A percentile compares a stretch with the other conserved stretches of the same genome.
phyloP scores from a whole-genome alignment of 2,888 invertebrate genomes.

The Macrophya annulata region DNA sequence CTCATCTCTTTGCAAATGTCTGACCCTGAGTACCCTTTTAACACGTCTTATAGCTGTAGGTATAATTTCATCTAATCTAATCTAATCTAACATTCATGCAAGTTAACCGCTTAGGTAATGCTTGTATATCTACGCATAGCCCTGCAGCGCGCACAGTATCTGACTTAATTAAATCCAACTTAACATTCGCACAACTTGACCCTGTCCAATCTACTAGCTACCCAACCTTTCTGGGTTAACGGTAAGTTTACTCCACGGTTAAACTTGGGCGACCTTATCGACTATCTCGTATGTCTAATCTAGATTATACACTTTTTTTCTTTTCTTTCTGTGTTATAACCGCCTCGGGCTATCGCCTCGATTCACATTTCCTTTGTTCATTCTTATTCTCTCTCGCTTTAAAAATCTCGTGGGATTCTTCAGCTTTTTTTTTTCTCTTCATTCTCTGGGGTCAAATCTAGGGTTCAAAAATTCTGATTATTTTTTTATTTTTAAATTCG shows the following conservation, averaged over 20 bases:
- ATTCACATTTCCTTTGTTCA: not conserved
- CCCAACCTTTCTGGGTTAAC: not conserved
- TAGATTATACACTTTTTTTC: constrained; percentile 10
- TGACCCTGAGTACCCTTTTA: not conserved
- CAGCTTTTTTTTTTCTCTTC: not conserved
- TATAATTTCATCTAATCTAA: constrained; percentile 46
- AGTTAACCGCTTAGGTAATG: constrained; percentile 11
- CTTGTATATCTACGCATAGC: not conserved
- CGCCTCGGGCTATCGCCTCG: not conserved
- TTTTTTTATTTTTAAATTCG: too few species aligned
- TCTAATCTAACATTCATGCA: constrained; percentile 42
- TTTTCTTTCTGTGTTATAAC: not conserved
- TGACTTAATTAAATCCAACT: constrained; percentile 43
- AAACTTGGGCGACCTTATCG: constrained; percentile 17
- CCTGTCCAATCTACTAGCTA: constrained; percentile 17
- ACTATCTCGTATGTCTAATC: constrained; percentile 14
- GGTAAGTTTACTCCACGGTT: constrained; percentile 13
- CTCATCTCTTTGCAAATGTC: not conserved
- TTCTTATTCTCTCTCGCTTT: not conserved
- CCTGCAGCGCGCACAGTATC: not conserved
- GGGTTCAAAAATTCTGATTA: too few species aligned
- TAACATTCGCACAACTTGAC: constrained; percentile 48
- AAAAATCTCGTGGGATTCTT: not conserved
- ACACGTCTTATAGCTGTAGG: not conserved
- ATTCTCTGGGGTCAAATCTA: too few species aligned